Base-by-base conservation (phyloP, 2,113 vertebrate genomes). In the Barnardius zonarius region DNA sequence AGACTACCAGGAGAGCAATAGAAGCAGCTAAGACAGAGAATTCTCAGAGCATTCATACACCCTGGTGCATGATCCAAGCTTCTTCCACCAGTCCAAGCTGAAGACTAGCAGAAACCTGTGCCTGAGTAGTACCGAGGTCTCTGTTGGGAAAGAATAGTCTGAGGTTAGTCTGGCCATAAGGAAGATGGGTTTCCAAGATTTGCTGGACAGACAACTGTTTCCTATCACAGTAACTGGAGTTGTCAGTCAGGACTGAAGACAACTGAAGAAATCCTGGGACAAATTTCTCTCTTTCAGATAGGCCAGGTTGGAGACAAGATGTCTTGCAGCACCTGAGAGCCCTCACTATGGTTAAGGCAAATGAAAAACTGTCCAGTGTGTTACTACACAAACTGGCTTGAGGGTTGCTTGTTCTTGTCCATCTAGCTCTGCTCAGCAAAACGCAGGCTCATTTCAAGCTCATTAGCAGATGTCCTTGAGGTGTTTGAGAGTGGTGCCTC, bases 391-490 rank as follows among this genome's bases (percentile, higher is more conserved):
- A 87, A 87, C 62, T 92, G 48, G 62, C 84, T 86, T 31, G 17
- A 89, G 62, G 39, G 27, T 17, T 92, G 46, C 48, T 76, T 87
- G 7, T 73, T 91, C 66, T 68, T 1, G 2, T 52, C n/a, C 48
- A 66, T 5, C 17, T 37, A 84, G 55, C 39, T 85, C 81, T 68
- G 57, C 52, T 84, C 43, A 73, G 69, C 35, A 52, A 80, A 90
- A 64, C 30, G 31, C 69, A 89, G 35, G 61, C 39, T 69, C 54
- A 89, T 91, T 95, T 85, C 37, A 73, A 63, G 68, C 33, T 78
- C 74, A 91, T 93, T 82, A 94, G 57, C 44, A 89, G 84, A 91
- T 83, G 81, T 89, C 93, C 84, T 93, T 72, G 35, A 95, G 89
- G 57, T 92, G 73, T 86, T 92, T 95, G 91, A 78, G 81, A 39